Conservation (phyloP, 2,113 vertebrate genomes). For the Pontoporia blainvillei region DNA sequence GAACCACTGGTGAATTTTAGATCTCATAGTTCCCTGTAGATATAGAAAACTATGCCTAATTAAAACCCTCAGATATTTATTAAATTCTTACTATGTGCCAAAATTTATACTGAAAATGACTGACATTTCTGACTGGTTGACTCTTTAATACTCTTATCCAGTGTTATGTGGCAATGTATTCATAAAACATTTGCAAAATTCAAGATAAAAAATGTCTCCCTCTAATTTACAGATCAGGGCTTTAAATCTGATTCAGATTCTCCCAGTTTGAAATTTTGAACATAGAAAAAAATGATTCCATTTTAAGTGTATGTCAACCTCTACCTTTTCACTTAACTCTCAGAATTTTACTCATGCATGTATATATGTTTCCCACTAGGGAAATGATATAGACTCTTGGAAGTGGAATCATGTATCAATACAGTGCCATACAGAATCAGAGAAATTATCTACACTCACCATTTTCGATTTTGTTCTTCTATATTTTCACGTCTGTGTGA, state of each 20-base stretch:
- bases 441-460: background rate
- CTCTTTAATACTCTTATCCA: background rate
- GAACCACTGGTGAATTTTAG: background rate
- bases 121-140: background rate
- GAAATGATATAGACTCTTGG: background rate
- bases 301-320: background rate
- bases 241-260: background rate
- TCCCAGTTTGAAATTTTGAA: background rate
- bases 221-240: background rate
- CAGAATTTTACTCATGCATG: background rate
- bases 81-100: background rate
- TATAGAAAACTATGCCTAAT: background rate
- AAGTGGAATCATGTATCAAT: background rate
- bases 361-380: background rate
- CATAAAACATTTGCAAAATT: background rate
- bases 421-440: background rate
- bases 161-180: background rate
- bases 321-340: background rate
- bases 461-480: background rate
- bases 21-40: background rate
- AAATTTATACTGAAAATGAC: background rate
- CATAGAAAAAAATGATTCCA: background rate
- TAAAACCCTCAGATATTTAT: background rate
- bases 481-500: background rate
- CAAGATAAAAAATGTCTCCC: background rate